A percentile compares a stretch with the other conserved stretches of the same genome.
phyloP scores from a whole-genome alignment of 1,140 invertebrate species.

The Brachystomella parvula region DNA sequence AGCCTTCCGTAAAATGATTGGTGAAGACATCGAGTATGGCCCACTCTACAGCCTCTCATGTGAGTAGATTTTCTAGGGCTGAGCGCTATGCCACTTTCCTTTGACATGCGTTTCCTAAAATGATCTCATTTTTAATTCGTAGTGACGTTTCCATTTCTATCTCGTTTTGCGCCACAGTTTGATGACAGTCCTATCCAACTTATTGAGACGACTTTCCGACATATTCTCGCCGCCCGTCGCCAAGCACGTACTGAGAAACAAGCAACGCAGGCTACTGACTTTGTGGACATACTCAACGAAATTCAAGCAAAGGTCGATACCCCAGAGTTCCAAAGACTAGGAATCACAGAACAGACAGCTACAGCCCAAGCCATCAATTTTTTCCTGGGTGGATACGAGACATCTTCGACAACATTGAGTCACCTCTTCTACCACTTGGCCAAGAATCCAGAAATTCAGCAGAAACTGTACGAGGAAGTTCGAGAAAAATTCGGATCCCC shows the following conservation, averaged over 20 bases:
- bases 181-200: constrained; percentile 12
- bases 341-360: constrained; percentile 55
- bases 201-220: constrained; percentile 22
- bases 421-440: constrained; percentile 53
- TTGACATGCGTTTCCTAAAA: neutral
- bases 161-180: constrained; percentile 22
- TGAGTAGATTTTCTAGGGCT: constrained; percentile 4
- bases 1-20: constrained; percentile 29
- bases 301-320: constrained; percentile 11
- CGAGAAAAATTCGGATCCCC: constrained; percentile 39
- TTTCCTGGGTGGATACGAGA: constrained; percentile 59
- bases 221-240: constrained; percentile 14
- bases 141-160: constrained; percentile 31
- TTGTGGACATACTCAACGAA: constrained; percentile 23
- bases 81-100: neutral
- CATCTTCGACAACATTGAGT: constrained; percentile 49
- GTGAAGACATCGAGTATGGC: constrained; percentile 13
- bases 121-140: constrained; percentile 6
- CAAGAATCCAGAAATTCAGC: constrained; percentile 49
- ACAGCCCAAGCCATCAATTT: constrained; percentile 57
- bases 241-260: neutral
- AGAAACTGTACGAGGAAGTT: constrained; percentile 51
- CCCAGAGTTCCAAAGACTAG: constrained; percentile 24
- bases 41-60: constrained; percentile 23
- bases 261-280: constrained; percentile 4